Conservation (phyloP, 2,113 vertebrate genomes). For the Pelvicachromis taeniatus region DNA sequence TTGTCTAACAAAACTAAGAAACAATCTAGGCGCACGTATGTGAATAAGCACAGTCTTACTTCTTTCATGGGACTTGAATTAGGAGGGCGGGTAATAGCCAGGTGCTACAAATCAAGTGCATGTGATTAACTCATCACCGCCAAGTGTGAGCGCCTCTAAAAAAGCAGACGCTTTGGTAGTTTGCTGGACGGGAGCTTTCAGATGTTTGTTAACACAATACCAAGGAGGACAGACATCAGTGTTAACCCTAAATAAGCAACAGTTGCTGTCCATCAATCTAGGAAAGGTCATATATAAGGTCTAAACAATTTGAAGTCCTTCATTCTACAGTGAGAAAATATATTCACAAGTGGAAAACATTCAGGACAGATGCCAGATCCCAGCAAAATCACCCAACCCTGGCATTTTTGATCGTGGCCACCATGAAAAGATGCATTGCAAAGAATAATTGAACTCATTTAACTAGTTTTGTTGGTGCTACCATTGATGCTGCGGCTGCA, state of each 20-base stretch:
- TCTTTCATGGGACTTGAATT: background rate
- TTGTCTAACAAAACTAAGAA: background rate
- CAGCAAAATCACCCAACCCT: background rate
- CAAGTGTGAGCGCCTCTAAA: background rate
- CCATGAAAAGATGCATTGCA: background rate
- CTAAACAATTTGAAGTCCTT: background rate
- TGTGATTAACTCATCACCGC: background rate
- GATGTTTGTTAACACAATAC: background rate
- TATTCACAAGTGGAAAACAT: background rate
- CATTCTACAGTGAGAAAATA: background rate
- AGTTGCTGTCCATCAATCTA: background rate
- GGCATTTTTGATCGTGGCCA: background rate
- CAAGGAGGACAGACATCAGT: background rate
- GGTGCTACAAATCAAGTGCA: background rate
- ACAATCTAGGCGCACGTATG: background rate
- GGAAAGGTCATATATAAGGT: background rate
- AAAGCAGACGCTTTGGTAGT: background rate
- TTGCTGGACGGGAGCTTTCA: background rate
- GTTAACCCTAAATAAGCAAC: background rate
- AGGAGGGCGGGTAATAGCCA: background rate
- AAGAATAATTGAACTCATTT: background rate
- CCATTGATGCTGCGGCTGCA: background rate
- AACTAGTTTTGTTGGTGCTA: background rate
- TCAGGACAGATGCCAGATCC: background rate
- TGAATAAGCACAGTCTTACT: background rate